Evolutionary conservation across 1,140 invertebrate genomes (phyloP).

Genomic region (Drosophila pandora): DNA sequence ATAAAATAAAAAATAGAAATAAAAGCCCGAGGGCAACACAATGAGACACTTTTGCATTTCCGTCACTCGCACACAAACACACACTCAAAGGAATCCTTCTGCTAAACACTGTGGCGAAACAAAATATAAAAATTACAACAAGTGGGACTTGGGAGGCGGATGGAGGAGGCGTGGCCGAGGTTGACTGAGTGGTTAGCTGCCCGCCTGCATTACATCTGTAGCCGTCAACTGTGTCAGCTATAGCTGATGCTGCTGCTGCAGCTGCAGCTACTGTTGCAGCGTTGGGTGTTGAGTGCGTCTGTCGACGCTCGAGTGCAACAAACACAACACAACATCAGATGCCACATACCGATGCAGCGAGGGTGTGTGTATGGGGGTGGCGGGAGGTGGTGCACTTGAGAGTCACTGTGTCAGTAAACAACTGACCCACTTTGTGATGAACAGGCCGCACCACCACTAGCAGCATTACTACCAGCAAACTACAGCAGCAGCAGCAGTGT

Average conservation of each 20-base stretch:
- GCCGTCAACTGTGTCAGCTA: slow-evolving; percentile 73
- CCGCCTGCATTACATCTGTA: slow-evolving; percentile 72
- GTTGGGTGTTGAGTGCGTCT: slow-evolving; percentile 75
- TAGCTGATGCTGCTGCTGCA: slow-evolving; percentile 36
- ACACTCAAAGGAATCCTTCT: slow-evolving; percentile 41
- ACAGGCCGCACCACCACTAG: slow-evolving; percentile 44
- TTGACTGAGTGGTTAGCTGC: slow-evolving; percentile 73
- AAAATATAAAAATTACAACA: slow-evolving; percentile 65
- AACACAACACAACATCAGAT: slow-evolving; percentile 71
- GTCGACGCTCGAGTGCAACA: slow-evolving; percentile 80
- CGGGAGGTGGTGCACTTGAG: slow-evolving; percentile 59
- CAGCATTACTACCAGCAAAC: slow-evolving; percentile 19
- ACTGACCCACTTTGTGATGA: slow-evolving; percentile 79
- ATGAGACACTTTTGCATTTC: slow-evolving; percentile 77
- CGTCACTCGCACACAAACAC: slow-evolving; percentile 47
- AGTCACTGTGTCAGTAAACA: slow-evolving; percentile 80
- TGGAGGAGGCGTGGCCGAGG: slow-evolving; percentile 38
- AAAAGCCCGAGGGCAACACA: slow-evolving; percentile 47
- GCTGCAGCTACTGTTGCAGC: slow-evolving; percentile 31
- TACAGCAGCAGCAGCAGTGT: slow-evolving; percentile 11
- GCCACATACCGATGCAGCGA: slow-evolving; percentile 32
- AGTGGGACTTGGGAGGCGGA: slow-evolving; percentile 4
- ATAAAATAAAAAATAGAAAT: neutral
- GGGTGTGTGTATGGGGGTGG: slow-evolving; percentile 16
- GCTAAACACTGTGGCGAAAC: slow-evolving; percentile 60